Percentiles rank a stretch among this genome's conserved stretches.
phyloP scores from a whole-genome alignment of 2,797 vertebrate species.

The Microcaecilia unicolor region DNA sequence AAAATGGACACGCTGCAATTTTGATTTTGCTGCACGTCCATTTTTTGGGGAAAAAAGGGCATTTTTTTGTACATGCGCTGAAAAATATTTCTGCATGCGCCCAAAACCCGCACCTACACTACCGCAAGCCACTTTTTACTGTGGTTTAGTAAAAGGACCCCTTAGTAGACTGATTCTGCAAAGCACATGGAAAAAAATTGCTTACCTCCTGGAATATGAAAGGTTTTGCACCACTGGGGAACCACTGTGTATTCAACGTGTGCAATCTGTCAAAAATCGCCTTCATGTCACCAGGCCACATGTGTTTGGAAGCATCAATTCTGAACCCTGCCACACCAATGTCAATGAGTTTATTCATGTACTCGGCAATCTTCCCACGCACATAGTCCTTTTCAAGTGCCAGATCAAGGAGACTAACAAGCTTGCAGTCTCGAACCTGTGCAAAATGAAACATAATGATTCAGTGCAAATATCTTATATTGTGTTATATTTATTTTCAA shows the following conservation, averaged over 20 bases:
- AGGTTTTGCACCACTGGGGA: constrained; percentile 57
- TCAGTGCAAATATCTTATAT: too few species aligned
- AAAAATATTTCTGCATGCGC: too few species aligned
- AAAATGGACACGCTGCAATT: too few species aligned
- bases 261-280: constrained; percentile 55
- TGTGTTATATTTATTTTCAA: too few species aligned
- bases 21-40: too few species aligned
- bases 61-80: too few species aligned
- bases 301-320: constrained; percentile 83
- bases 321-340: constrained; percentile 87
- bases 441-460: too few species aligned
- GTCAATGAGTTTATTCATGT: constrained; percentile 72
- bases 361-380: constrained; percentile 51
- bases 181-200: neutral
- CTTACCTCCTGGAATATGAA: constrained; percentile 85
- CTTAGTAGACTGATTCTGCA: too few species aligned
- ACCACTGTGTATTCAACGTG: constrained; percentile 71
- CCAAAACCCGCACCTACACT: too few species aligned
- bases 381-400: constrained; percentile 77
- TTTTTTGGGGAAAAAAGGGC: too few species aligned
- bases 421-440: constrained; percentile 78
- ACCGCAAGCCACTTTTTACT: too few species aligned
- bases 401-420: constrained; percentile 76
- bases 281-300: constrained; percentile 86
- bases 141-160: too few species aligned